Base-by-base conservation (phyloP, 1,140 invertebrate species). In the Cyphomyrmex costatus region DNA sequence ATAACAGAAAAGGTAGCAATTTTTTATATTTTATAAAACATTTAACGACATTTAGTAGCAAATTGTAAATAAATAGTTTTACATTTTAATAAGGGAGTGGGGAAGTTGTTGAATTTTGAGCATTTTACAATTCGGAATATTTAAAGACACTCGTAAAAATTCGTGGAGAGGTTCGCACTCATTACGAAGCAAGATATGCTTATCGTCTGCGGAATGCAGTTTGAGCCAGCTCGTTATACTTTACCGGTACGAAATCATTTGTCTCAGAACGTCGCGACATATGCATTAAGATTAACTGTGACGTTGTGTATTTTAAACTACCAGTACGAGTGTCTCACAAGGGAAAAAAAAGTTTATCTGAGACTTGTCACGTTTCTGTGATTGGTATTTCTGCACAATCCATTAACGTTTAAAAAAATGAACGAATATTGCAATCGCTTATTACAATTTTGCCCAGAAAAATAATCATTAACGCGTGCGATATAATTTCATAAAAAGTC, bases 171-270 rank as follows among this genome's bases (percentile, higher is more conserved):
- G 73, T 61, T 71, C 66, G 30, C 58, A 74, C 82, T 87, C 88
- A 86, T 89, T 90, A 91, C 80, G 65, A 83, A 70, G 77, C 58
- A 92, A 88, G 90, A 92, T 92, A 92, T 76, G 89, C 86, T 92
- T 92, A 92, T 92, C 91, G 85, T 68, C 74, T 76, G 19, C 30
- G 90, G 85, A 91, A 91, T 90, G 90, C 87, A 89, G 77, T 84
- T 58, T 78, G 66, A 83, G 78, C 60, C 16, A 49, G 33, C 70
- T 86, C 68, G 63, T 71, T 79, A 77, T 79, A 83, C 60, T 88
- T 85, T 68, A 42, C 73, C 74, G 58, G 79, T 80, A 66, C 83
- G 19, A 56, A 78, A 61, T 63, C 58, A 49, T 84, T 86, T 82
- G 60, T 89, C 70, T 79, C 7, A 46, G 53, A 76, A 49, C 14